phyloP scores from a whole-genome alignment of 1,140 invertebrate genomes.

The Heliconius melpomene region DNA sequence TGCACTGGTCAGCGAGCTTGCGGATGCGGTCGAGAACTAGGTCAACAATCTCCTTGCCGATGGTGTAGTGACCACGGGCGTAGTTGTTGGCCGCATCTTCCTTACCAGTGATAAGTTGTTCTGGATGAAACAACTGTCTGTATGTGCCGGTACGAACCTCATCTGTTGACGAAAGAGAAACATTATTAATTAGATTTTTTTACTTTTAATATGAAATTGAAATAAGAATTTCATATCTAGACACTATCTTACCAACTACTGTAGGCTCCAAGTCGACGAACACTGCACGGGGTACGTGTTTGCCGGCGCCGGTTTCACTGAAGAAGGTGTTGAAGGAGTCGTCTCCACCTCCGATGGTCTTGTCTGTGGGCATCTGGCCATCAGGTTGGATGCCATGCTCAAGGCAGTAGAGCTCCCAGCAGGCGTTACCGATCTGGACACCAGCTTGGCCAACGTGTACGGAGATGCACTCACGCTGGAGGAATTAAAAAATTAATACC shows the following conservation, averaged over 20 bases:
- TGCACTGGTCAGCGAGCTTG: constrained; percentile 93
- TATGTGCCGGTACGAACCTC: constrained; percentile 92
- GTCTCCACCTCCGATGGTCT: constrained; percentile 86
- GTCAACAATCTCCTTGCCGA: constrained; percentile 94
- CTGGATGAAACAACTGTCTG: constrained; percentile 92
- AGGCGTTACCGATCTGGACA: constrained; percentile 90
- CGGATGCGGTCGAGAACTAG: constrained; percentile 90
- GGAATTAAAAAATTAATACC: constrained; percentile 29
- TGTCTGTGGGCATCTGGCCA: constrained; percentile 86
- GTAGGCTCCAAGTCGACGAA: constrained; percentile 95
- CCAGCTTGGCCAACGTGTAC: constrained; percentile 89
- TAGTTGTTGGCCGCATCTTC: constrained; percentile 96
- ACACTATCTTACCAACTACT: constrained; percentile 87
- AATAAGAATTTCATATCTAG: not conserved
- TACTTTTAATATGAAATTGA: not conserved
- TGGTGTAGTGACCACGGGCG: constrained; percentile 94
- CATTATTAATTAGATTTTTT: not conserved
- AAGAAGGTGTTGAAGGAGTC: constrained; percentile 96
- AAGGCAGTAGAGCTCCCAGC: constrained; percentile 89
- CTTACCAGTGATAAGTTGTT: constrained; percentile 92
- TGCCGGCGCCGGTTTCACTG: constrained; percentile 93
- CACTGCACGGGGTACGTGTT: constrained; percentile 92
- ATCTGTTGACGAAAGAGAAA: constrained; percentile 67
- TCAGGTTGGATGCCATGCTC: constrained; percentile 92
- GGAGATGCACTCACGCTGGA: constrained; percentile 84